A percentile compares a stretch with the other conserved stretches of the same genome.
Evolutionary conservation across 2,888 invertebrate species (phyloP).

Genomic region (Chydorus sphaericus): DNA sequence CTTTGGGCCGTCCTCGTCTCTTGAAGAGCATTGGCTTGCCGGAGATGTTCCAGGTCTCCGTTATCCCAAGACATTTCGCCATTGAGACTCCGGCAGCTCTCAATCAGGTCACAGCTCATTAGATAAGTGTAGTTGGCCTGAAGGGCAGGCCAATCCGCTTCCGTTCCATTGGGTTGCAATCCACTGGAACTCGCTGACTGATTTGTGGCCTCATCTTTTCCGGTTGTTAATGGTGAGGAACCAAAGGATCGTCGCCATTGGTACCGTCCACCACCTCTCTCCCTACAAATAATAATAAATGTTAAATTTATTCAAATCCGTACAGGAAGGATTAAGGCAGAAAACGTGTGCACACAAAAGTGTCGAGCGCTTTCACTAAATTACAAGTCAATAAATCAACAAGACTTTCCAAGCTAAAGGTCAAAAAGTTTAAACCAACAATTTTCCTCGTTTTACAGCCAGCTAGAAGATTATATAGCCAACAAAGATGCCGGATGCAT

Average conservation of each 20-base stretch:
- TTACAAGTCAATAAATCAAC: no score
- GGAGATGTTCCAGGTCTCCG: slow-evolving; percentile 33
- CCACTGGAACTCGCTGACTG: slow-evolving; percentile 26
- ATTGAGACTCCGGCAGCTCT: slow-evolving; percentile 71
- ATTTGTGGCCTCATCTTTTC: background rate
- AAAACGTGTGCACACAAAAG: background rate
- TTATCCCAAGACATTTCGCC: slow-evolving; percentile 54
- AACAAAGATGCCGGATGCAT: no score
- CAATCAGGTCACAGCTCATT: slow-evolving; percentile 86
- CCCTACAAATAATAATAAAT: background rate
- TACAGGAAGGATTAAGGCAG: no score
- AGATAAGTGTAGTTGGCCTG: slow-evolving; percentile 85
- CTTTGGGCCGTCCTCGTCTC: background rate
- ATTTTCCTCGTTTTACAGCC: no score
- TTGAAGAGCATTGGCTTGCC: slow-evolving; percentile 21
- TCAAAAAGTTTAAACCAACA: no score
- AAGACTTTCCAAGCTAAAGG: no score
- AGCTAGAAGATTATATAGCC: no score
- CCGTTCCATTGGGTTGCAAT: slow-evolving; percentile 25
- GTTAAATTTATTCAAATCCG: background rate
- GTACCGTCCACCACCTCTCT: background rate
- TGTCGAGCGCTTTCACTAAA: background rate
- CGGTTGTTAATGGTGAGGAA: background rate
- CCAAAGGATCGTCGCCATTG: slow-evolving; percentile 31
- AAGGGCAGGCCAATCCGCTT: slow-evolving; percentile 65